A percentile compares a stretch with the other conserved stretches of the same genome.
phyloP scores from a whole-genome alignment of 35 echinoderm and acorn worm species.

The Nesometra sesokonis region DNA sequence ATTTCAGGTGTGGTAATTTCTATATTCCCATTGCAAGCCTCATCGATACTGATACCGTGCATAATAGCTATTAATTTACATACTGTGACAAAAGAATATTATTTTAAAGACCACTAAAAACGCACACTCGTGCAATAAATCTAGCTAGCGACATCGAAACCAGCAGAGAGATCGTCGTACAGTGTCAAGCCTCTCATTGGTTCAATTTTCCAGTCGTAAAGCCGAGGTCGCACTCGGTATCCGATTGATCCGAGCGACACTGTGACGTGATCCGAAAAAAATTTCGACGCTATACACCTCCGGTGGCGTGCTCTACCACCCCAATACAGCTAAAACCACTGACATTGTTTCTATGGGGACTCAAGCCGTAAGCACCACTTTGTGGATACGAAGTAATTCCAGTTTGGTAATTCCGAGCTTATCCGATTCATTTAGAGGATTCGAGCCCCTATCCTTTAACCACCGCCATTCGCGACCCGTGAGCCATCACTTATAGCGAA shows the following conservation, averaged over 20 bases:
- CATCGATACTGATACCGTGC: not conserved
- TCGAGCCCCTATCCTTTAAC: too few relatives aligned
- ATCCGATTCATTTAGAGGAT: too few relatives aligned
- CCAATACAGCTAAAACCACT: too few relatives aligned
- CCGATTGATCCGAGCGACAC: not conserved
- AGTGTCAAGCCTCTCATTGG: not conserved
- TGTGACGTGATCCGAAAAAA: too few relatives aligned
- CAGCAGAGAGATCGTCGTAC: not conserved
- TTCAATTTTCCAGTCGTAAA: not conserved
- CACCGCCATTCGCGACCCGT: too few relatives aligned
- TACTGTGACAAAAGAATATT: not conserved
- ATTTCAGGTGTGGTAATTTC: not conserved
- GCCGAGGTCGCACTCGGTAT: not conserved
- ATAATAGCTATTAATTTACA: not conserved
- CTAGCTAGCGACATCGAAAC: not conserved
- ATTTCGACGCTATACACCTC: too few relatives aligned
- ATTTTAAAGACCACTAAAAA: not conserved
- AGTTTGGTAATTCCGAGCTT: too few relatives aligned
- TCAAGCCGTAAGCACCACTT: too few relatives aligned
- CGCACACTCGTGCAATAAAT: not conserved
- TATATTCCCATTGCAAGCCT: not conserved
- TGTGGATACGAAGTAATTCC: too few relatives aligned
- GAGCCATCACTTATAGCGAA: too few relatives aligned
- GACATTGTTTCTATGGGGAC: too few relatives aligned
- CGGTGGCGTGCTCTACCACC: too few relatives aligned